Conservation (phyloP, 2,113 vertebrate species). For the Cromileptes altivelis region DNA sequence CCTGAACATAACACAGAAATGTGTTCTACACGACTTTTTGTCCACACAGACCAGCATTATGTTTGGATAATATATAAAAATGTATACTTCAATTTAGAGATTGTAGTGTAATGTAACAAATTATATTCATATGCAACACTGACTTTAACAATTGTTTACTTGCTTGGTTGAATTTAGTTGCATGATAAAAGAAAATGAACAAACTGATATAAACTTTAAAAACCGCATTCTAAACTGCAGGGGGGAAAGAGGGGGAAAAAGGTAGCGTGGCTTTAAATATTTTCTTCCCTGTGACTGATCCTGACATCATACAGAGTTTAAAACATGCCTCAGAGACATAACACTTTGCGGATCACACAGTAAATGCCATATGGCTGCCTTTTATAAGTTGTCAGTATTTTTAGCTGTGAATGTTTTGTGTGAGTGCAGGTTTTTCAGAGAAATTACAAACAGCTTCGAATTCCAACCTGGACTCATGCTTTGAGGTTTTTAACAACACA, state of each 20-base stretch:
- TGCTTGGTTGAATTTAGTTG: background rate
- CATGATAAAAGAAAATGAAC: background rate
- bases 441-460: constrained; percentile 12
- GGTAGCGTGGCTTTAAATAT: background rate
- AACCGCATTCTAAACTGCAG: background rate
- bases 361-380: background rate
- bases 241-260: background rate
- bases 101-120: no score
- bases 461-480: constrained; percentile 9
- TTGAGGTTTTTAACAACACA: background rate
- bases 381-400: background rate
- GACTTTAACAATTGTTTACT: background rate
- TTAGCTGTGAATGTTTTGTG: constrained; percentile 7
- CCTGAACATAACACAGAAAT: background rate
- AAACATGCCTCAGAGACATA: constrained; percentile 6
- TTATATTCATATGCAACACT: background rate
- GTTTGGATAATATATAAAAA: background rate
- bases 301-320: constrained; percentile 2
- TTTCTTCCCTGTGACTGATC: background rate
- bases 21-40: background rate
- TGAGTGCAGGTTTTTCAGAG: background rate
- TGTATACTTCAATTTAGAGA: background rate
- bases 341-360: constrained; percentile 3
- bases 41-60: background rate
- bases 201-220: background rate